phyloP scores from a whole-genome alignment of 2,797 vertebrate species.

The Oreochromis mossambicus region DNA sequence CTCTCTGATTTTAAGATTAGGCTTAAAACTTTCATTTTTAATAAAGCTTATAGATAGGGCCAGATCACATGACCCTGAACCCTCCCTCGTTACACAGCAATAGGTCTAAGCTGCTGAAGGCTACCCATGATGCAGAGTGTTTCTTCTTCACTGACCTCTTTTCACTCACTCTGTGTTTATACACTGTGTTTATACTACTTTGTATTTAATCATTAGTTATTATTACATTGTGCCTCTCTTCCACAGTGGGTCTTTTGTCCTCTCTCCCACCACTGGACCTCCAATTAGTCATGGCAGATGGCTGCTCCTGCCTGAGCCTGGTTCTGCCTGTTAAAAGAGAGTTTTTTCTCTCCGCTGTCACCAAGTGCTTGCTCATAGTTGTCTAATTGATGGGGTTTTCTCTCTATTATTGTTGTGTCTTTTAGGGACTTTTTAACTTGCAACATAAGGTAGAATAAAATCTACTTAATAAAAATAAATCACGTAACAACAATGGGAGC shows the following conservation, averaged over 20 bases:
- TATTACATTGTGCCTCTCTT: neutral
- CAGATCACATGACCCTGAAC: neutral
- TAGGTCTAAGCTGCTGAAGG: neutral
- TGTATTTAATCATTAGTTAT: neutral
- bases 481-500: neutral
- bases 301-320: neutral
- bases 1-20: neutral
- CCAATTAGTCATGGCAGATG: neutral
- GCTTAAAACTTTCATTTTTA: neutral
- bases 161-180: neutral
- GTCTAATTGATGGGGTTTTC: neutral
- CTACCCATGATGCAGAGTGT: neutral
- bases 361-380: neutral
- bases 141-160: neutral
- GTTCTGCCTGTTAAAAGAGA: neutral
- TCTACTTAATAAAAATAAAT: neutral
- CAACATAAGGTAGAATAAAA: neutral
- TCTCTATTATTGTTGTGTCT: neutral
- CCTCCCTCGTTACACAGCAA: neutral
- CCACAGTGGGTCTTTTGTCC: neutral
- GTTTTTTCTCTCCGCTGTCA: neutral
- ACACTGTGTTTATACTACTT: neutral
- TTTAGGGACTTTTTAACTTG: neutral
- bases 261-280: neutral
- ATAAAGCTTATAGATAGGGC: neutral